phyloP scores from a whole-genome alignment of 2,888 invertebrate species.

The Hymenopus coronatus region DNA sequence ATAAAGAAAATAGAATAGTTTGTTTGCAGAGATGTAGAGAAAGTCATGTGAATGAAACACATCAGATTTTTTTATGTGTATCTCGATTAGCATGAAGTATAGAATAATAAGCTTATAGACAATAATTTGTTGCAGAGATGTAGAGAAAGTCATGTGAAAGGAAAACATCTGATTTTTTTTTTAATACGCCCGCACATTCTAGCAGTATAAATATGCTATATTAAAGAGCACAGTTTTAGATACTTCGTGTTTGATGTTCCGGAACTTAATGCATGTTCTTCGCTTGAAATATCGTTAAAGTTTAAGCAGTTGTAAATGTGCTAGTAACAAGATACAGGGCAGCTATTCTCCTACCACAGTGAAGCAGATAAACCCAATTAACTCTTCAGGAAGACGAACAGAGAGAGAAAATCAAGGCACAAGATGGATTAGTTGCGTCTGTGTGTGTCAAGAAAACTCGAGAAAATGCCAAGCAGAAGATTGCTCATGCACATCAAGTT shows the following conservation, averaged over 20 bases:
- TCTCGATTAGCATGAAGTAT: too few species aligned
- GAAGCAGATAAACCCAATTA: not conserved
- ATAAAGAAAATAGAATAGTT: too few species aligned
- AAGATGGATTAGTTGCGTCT: not conserved
- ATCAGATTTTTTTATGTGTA: too few species aligned
- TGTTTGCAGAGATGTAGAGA: too few species aligned
- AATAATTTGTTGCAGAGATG: too few species aligned
- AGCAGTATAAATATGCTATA: too few species aligned
- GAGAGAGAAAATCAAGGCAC: not conserved
- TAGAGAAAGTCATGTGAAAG: too few species aligned
- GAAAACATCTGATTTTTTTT: too few species aligned
- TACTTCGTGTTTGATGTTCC: not conserved
- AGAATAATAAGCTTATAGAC: too few species aligned
- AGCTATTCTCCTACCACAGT: not conserved
- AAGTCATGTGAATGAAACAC: too few species aligned
- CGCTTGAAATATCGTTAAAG: not conserved
- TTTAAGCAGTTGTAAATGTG: not conserved
- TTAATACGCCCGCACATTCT: too few species aligned
- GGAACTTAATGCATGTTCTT: not conserved
- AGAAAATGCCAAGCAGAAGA: not conserved
- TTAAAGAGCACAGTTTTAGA: too few species aligned
- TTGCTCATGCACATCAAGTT: not conserved
- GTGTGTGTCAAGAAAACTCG: not conserved
- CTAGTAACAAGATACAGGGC: not conserved
- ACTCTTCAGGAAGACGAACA: not conserved